Conservation (phyloP, 2,797 vertebrate genomes). For the Morelia viridis region DNA sequence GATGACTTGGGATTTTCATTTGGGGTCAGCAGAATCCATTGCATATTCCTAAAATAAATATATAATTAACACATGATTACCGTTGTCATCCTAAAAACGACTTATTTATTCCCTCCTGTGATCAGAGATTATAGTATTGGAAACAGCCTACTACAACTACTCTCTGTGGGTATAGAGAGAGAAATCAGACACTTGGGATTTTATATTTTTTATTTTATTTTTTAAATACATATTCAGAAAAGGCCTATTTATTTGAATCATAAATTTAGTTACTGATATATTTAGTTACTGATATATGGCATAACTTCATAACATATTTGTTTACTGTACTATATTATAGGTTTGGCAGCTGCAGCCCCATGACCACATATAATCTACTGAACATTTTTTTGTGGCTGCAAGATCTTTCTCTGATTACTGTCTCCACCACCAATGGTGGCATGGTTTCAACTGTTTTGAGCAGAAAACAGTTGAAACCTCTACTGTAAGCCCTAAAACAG, state of each 20-base stretch:
- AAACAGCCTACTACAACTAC: background rate
- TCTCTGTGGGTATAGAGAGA: too few relatives aligned
- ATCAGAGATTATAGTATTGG: background rate
- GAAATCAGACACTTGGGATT: background rate
- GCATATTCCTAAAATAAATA: background rate
- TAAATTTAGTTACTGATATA: background rate
- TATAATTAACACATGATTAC: background rate
- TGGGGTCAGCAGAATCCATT: background rate
- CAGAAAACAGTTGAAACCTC: background rate
- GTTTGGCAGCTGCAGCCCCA: background rate
- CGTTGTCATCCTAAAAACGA: background rate
- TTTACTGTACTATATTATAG: background rate
- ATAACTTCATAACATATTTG: conserved; percentile 2
- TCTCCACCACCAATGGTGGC: background rate
- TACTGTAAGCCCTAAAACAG: background rate
- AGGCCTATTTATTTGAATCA: background rate
- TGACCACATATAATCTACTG: background rate
- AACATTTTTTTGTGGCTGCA: background rate
- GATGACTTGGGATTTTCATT: background rate
- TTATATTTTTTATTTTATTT: background rate
- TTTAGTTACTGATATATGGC: background rate
- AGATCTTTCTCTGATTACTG: background rate
- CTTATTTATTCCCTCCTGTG: background rate
- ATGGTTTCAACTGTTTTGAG: background rate
- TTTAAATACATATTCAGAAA: background rate